Conservation (phyloP, 2,797 vertebrate species). For the Erpetoichthys calabaricus region DNA sequence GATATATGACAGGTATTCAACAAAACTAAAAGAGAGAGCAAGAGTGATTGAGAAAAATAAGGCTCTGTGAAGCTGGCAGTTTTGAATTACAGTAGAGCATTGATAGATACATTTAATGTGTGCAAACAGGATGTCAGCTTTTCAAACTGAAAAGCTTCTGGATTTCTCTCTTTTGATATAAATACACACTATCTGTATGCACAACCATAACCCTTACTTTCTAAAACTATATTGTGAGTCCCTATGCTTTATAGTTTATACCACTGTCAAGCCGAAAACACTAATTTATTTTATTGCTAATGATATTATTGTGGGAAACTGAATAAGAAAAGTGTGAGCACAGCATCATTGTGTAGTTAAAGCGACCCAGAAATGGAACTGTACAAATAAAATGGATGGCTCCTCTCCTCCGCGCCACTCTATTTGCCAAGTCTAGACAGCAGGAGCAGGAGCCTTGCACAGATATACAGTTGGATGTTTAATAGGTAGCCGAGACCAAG, state of each 20-base stretch:
- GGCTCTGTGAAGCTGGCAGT: too few species aligned
- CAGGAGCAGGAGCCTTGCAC: conserved; percentile 7
- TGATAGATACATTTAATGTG: too few species aligned
- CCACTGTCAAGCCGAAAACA: conserved; percentile 21
- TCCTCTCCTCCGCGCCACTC: conserved; percentile 18
- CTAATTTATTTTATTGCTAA: conserved; percentile 39
- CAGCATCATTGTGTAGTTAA: neutral
- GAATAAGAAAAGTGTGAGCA: conserved; percentile 4
- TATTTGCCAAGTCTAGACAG: conserved; percentile 49
- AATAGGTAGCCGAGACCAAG: conserved; percentile 21
- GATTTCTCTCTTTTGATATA: too few species aligned
- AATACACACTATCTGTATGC: too few species aligned
- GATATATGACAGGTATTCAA: too few species aligned
- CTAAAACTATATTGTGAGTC: conserved; percentile 14
- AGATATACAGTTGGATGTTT: conserved; percentile 27
- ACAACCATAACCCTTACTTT: conserved; percentile 20
- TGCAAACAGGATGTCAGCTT: too few species aligned
- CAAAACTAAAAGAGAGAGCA: too few species aligned
- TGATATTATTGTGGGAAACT: conserved; percentile 31
- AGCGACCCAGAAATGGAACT: conserved; percentile 11
- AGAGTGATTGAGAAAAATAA: too few species aligned
- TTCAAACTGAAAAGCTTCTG: too few species aligned
- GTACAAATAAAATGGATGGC: conserved; percentile 10
- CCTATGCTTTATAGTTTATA: conserved; percentile 29
- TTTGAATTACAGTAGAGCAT: too few species aligned